These are phyloP conservation scores for Heliothis subflexa DNA, from an alignment of 1,140 invertebrate genomes.

Conservation along the genomic window DNA sequence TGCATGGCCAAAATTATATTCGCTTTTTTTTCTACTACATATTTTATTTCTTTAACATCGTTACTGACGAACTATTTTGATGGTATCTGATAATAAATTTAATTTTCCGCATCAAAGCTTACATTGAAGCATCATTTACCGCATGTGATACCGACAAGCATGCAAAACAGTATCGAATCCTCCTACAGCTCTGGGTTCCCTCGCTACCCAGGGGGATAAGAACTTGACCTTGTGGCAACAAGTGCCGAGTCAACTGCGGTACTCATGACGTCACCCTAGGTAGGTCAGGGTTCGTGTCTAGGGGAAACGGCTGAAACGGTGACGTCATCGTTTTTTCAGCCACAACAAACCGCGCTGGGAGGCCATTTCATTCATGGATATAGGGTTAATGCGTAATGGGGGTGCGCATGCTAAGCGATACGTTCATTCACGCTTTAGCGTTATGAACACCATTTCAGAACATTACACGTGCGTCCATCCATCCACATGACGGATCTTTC, in stretches of 20 bases:
- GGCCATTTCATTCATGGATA: neutral
- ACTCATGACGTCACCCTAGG: neutral
- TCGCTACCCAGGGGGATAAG: neutral
- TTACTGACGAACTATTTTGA: too few relatives aligned
- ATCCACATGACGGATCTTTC: too few relatives aligned
- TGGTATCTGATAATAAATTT: too few relatives aligned
- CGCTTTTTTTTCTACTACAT: too few relatives aligned
- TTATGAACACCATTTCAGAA: too few relatives aligned
- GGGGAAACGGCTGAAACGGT: constrained; percentile 15
- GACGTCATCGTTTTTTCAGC: constrained; percentile 22
- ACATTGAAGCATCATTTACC: neutral
- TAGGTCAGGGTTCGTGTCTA: constrained; percentile 12
- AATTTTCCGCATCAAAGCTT: neutral
- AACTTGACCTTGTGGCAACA: constrained; percentile 23
- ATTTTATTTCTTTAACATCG: too few relatives aligned
- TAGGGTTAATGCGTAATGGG: neutral
- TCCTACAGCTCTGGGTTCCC: neutral
- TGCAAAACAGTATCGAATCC: constrained; percentile 1
- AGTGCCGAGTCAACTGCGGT: neutral
- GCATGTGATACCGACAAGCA: neutral
- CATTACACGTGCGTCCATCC: too few relatives aligned
- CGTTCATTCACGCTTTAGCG: neutral
- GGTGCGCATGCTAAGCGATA: neutral
- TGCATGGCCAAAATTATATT: neutral
- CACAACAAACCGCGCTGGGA: neutral